phyloP scores from a whole-genome alignment of 2,113 vertebrate species.

The Paraplagusia blochii region DNA sequence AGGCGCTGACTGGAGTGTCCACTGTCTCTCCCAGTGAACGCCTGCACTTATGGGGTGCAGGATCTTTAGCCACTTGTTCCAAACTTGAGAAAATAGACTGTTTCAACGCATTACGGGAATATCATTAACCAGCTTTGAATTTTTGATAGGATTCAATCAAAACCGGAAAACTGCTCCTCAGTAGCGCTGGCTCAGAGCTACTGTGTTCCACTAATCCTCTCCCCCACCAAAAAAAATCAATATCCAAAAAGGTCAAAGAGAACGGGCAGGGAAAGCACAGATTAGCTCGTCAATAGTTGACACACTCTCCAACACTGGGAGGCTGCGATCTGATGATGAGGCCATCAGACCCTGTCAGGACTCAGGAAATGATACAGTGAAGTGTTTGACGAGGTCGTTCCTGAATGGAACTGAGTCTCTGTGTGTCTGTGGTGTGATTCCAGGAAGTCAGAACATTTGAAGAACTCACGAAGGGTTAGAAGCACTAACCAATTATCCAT shows the following conservation, averaged over 20 bases:
- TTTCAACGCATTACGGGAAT: neutral
- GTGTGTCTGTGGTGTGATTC: neutral
- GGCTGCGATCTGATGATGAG: slow-evolving; percentile 10
- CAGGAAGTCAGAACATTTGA: no score
- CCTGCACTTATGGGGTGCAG: slow-evolving; percentile 30
- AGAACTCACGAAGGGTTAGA: no score
- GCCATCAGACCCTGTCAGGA: slow-evolving; percentile 1
- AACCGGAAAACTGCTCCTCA: neutral
- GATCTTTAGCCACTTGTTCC: neutral
- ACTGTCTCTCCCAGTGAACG: slow-evolving; percentile 18
- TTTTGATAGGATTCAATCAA: slow-evolving; percentile 12
- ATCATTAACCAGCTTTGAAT: neutral
- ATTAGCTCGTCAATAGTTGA: slow-evolving; percentile 52
- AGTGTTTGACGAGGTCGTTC: neutral
- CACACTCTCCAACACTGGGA: slow-evolving; percentile 28
- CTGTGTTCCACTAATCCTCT: slow-evolving; percentile 49
- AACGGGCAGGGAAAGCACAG: slow-evolving; percentile 50
- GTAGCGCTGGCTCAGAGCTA: slow-evolving; percentile 22
- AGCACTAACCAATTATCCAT: no score
- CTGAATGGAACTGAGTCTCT: no score
- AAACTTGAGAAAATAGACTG: neutral
- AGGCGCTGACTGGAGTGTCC: slow-evolving; percentile 15
- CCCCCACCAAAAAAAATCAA: slow-evolving; percentile 51
- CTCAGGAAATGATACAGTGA: slow-evolving; percentile 12
- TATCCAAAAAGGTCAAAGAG: slow-evolving; percentile 55